A percentile compares a stretch with the other conserved stretches of the same genome.
These are phyloP conservation scores for Turritopsis dohrnii DNA, from an alignment of 30 jellyfish, hydroid and myxozoan species.

Conservation along the genomic window DNA sequence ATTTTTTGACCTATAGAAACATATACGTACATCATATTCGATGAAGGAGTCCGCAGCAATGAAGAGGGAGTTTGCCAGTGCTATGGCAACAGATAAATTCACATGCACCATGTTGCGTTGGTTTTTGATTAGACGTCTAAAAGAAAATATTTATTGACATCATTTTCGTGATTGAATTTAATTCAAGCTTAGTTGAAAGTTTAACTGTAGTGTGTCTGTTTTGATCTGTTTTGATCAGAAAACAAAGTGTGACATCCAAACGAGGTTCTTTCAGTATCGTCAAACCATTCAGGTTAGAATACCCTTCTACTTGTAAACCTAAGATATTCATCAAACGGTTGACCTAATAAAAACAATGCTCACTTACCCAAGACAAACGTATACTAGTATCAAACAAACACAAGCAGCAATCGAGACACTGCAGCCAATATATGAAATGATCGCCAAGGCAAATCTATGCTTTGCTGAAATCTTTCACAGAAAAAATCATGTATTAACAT, in stretches of 20 bases:
- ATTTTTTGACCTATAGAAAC: background rate
- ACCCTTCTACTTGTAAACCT: no score
- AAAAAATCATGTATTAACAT: background rate
- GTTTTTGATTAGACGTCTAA: constrained; percentile 18
- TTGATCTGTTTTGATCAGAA: no score
- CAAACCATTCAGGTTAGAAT: no score
- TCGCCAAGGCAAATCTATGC: constrained; percentile 11
- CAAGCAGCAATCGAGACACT: constrained; percentile 34
- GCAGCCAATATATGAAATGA: constrained; percentile 30
- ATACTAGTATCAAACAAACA: constrained; percentile 21
- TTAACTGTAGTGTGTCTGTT: no score
- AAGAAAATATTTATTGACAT: background rate
- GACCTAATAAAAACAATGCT: background rate
- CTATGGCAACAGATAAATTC: constrained; percentile 34
- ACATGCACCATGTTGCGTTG: constrained; percentile 30
- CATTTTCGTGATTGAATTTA: no score
- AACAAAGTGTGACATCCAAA: no score
- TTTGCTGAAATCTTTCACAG: constrained; percentile 10
- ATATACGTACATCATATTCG: constrained; percentile 9
- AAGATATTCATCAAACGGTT: no score
- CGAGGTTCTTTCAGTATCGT: no score
- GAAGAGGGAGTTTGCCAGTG: constrained; percentile 18
- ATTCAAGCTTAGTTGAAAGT: no score
- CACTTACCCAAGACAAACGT: constrained; percentile 17
- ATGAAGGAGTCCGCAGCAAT: constrained; percentile 25